Conservation (phyloP, 2,797 vertebrate genomes). For the Tokudaia muenninki region DNA sequence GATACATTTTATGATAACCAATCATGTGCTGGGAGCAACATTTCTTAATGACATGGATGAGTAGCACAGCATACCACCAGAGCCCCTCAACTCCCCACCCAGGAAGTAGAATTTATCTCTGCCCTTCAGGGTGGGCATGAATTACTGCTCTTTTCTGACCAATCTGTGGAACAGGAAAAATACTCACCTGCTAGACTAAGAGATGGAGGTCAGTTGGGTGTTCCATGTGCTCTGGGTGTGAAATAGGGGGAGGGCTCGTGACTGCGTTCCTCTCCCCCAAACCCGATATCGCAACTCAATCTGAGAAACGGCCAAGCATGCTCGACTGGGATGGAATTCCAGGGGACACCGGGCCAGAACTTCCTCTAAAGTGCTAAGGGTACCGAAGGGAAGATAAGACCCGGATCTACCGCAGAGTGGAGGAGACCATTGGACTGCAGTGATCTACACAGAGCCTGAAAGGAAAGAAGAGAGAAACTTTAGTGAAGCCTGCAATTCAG, state of each 20-base stretch:
- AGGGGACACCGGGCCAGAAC: not conserved
- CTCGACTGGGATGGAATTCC: not conserved
- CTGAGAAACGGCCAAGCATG: not conserved
- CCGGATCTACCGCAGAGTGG: rapidly evolving
- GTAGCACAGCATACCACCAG: not conserved
- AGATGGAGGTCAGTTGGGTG: not conserved
- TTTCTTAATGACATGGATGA: not conserved
- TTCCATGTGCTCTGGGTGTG: rapidly evolving
- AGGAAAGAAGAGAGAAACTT: too few relatives aligned
- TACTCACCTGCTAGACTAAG: not conserved
- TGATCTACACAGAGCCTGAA: not conserved
- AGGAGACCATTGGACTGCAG: not conserved
- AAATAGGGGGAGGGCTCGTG: rapidly evolving
- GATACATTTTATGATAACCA: too few relatives aligned
- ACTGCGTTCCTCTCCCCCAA: not conserved
- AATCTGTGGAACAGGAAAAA: not conserved
- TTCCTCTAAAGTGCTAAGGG: not conserved
- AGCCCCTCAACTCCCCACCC: not conserved
- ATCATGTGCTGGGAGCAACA: not conserved
- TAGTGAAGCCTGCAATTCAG: not conserved
- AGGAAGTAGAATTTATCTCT: not conserved
- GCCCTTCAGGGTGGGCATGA: not conserved
- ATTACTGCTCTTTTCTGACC: not conserved
- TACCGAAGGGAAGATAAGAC: not conserved
- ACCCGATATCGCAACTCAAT: rapidly evolving